A percentile compares a stretch with the other conserved stretches of the same genome.
These are phyloP conservation scores for Sebastolobus altivelis DNA, from an alignment of 2,797 vertebrate genomes.

Conservation along the genomic window DNA sequence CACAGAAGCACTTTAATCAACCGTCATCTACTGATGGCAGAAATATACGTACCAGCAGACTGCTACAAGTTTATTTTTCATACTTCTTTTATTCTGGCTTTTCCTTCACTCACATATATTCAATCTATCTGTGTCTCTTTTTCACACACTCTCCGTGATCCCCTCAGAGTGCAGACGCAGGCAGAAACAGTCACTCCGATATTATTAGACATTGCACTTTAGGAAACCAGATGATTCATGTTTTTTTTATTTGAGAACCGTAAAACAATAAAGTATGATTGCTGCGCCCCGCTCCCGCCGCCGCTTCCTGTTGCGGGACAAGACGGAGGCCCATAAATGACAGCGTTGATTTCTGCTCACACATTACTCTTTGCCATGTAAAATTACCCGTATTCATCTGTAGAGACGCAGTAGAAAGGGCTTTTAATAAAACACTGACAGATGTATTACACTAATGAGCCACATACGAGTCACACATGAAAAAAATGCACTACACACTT, in stretches of 20 bases:
- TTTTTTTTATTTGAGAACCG: slow-evolving; percentile 83
- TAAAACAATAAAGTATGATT: slow-evolving; percentile 82
- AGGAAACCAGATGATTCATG: slow-evolving; percentile 81
- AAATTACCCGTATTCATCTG: slow-evolving; percentile 64
- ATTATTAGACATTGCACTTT: slow-evolving; percentile 82
- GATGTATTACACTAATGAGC: slow-evolving; percentile 61
- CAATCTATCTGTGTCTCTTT: background rate
- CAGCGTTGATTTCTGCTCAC: slow-evolving; percentile 75
- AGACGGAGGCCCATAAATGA: slow-evolving; percentile 79
- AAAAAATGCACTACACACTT: background rate
- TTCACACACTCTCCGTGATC: slow-evolving; percentile 38
- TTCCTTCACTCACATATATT: slow-evolving; percentile 13
- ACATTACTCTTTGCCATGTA: slow-evolving; percentile 63
- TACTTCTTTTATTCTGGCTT: slow-evolving; percentile 27
- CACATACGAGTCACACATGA: background rate
- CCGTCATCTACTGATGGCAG: slow-evolving; percentile 30
- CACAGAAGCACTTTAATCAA: slow-evolving; percentile 74
- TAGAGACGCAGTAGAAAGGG: slow-evolving; percentile 28
- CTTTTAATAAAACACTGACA: slow-evolving; percentile 63
- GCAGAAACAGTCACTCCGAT: slow-evolving; percentile 76
- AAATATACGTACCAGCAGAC: slow-evolving; percentile 7
- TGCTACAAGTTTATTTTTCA: slow-evolving; percentile 35
- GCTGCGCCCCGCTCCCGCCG: slow-evolving; percentile 44
- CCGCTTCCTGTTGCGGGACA: slow-evolving; percentile 59
- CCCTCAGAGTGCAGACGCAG: slow-evolving; percentile 71